Evolutionary conservation across 2,888 invertebrate genomes (phyloP).

Genomic region (Callinectes sapidus): DNA sequence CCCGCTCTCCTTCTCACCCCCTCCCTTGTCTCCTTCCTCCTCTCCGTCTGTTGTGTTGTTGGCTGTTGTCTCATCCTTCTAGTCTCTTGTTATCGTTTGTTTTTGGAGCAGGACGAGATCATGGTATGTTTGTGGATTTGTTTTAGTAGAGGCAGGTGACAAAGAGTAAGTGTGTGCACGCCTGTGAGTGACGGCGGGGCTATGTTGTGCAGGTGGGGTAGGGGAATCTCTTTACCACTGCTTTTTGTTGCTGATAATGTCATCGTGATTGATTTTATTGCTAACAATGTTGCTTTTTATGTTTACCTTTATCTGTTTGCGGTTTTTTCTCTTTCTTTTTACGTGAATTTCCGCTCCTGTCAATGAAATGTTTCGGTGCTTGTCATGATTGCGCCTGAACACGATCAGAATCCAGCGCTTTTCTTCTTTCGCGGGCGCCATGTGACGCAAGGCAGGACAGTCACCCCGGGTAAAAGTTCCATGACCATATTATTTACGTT

Average conservation of each 20-base stretch:
- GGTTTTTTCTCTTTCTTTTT: neutral
- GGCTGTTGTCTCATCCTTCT: neutral
- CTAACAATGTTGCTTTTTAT: neutral
- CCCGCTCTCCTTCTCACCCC: neutral
- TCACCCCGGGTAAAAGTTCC: neutral
- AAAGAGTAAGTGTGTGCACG: neutral
- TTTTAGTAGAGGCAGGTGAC: neutral
- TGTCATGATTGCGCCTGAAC: neutral
- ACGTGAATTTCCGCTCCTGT: neutral
- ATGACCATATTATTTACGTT: slow-evolving; percentile 6
- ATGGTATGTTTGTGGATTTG: neutral
- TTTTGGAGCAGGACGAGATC: neutral
- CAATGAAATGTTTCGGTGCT: neutral
- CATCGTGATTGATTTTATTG: slow-evolving; percentile 11
- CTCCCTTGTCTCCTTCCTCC: neutral
- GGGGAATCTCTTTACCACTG: neutral
- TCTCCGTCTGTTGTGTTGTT: neutral
- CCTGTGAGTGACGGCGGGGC: slow-evolving; percentile 19
- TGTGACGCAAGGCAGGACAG: neutral
- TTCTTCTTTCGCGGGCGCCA: neutral
- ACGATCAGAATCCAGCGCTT: neutral
- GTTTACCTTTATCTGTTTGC: neutral
- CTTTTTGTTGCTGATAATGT: slow-evolving; percentile 27
- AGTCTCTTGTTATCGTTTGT: neutral
- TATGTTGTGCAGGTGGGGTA: neutral